Conservation (phyloP, 2,797 vertebrate genomes). For the Cossypha polioptera region DNA sequence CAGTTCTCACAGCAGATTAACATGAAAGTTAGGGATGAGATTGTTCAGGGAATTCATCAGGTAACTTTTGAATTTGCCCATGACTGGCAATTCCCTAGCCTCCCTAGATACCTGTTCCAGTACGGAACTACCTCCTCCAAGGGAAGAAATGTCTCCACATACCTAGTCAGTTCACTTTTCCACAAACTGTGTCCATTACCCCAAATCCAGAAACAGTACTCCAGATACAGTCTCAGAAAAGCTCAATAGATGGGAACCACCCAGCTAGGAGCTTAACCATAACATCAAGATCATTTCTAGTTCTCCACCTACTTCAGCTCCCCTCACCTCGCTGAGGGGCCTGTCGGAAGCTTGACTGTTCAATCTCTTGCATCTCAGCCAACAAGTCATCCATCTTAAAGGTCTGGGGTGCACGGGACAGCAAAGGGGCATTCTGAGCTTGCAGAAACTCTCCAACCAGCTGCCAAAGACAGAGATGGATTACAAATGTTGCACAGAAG, state of each 20-base stretch:
- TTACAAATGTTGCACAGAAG: neutral
- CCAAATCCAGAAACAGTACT: neutral
- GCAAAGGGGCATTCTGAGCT: slow-evolving; percentile 76
- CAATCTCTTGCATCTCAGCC: slow-evolving; percentile 99
- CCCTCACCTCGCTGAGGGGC: slow-evolving; percentile 92
- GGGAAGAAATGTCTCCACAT: neutral
- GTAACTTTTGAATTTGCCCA: neutral
- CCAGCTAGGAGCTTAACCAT: neutral
- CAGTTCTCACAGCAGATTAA: neutral
- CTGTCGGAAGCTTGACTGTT: slow-evolving; percentile 93
- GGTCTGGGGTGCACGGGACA: slow-evolving; percentile 89
- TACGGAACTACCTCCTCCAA: neutral
- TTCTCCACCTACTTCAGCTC: neutral
- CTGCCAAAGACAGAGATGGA: slow-evolving; percentile 66
- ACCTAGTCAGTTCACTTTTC: neutral
- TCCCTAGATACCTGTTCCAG: neutral
- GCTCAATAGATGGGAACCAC: neutral
- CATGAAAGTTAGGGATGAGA: neutral
- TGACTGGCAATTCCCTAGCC: neutral
- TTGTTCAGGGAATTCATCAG: neutral
- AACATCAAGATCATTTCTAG: neutral
- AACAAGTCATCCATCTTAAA: slow-evolving; percentile 98
- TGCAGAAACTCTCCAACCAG: slow-evolving; percentile 96
- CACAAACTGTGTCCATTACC: neutral
- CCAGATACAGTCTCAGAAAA: neutral